Evolutionary conservation across 1,140 invertebrate genomes (phyloP).

Genomic region (Bradysia coprophila): DNA sequence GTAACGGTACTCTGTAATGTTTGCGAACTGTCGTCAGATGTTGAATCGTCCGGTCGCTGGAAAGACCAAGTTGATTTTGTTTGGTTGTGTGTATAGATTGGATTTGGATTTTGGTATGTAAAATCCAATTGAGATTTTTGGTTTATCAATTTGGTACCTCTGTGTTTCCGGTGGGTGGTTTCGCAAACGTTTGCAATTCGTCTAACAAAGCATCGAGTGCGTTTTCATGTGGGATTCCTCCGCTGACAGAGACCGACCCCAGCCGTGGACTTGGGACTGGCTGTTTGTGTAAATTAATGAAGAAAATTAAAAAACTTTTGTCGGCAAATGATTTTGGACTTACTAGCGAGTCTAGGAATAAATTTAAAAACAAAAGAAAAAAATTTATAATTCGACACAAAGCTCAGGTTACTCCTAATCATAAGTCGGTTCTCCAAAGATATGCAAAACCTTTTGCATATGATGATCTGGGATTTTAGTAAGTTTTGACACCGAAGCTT

Average conservation of each 20-base stretch:
- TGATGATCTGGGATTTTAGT: too few relatives aligned
- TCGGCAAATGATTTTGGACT: neutral
- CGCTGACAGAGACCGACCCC: slow-evolving; percentile 42
- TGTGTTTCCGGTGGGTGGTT: slow-evolving; percentile 24
- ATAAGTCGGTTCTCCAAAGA: too few relatives aligned
- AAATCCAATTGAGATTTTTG: neutral
- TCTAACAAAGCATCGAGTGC: slow-evolving; percentile 90
- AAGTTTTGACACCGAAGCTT: too few relatives aligned
- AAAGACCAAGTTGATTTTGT: slow-evolving; percentile 4
- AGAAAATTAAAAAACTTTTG: neutral
- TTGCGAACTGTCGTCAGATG: slow-evolving; percentile 24
- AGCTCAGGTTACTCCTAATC: too few relatives aligned
- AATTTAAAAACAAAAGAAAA: slow-evolving; percentile 1
- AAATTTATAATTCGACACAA: neutral
- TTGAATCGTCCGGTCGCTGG: slow-evolving; percentile 21
- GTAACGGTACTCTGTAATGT: slow-evolving; percentile 19
- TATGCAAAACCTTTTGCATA: too few relatives aligned
- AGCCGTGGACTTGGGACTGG: slow-evolving; percentile 29
- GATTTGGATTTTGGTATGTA: neutral
- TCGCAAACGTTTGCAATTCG: slow-evolving; percentile 70
- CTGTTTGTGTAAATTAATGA: slow-evolving; percentile 8
- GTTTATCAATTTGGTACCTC: neutral
- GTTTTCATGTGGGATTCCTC: slow-evolving; percentile 61
- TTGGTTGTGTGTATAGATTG: too few relatives aligned
- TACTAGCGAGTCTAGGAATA: neutral